These are phyloP conservation scores for Drosophila macrothrix DNA, from an alignment of 2,888 invertebrate species.

Conservation along the genomic window DNA sequence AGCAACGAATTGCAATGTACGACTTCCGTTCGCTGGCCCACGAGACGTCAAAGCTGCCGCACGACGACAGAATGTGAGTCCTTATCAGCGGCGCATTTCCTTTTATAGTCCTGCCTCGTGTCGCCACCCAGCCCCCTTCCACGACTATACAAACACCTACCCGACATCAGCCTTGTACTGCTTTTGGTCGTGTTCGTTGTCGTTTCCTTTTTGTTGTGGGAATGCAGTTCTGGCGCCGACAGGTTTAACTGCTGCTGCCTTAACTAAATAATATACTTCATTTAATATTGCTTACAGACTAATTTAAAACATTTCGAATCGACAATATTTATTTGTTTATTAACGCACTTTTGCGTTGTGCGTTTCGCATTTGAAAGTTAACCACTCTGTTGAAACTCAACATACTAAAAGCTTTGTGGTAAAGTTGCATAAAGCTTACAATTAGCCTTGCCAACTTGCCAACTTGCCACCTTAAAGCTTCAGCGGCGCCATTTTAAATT, in stretches of 20 bases:
- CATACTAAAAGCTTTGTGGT: constrained; percentile 33
- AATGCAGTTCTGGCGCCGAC: not conserved
- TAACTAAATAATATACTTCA: not conserved
- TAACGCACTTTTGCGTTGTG: not conserved
- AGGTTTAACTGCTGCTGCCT: not conserved
- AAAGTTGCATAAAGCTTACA: constrained; percentile 22
- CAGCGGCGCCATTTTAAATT: constrained; percentile 16
- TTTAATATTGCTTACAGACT: not conserved
- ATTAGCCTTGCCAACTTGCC: constrained; percentile 48
- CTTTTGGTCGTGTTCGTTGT: constrained; percentile 1
- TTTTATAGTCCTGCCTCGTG: constrained; percentile 79
- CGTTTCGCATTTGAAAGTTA: constrained; percentile 23
- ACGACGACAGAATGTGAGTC: constrained; percentile 82
- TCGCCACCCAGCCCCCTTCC: constrained; percentile 13
- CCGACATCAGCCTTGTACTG: constrained; percentile 9
- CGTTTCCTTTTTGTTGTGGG: not conserved
- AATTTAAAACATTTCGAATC: not conserved
- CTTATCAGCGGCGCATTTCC: constrained; percentile 82
- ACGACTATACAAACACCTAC: not conserved
- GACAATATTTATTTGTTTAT: not conserved
- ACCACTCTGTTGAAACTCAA: constrained; percentile 37
- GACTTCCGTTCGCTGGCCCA: constrained; percentile 51
- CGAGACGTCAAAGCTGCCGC: constrained; percentile 77
- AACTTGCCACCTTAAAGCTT: constrained; percentile 29
- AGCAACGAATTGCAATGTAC: constrained; percentile 24